A percentile compares a stretch with the other conserved stretches of the same genome.
phyloP scores from a whole-genome alignment of 2,888 invertebrate species.

The Acleris emargana region DNA sequence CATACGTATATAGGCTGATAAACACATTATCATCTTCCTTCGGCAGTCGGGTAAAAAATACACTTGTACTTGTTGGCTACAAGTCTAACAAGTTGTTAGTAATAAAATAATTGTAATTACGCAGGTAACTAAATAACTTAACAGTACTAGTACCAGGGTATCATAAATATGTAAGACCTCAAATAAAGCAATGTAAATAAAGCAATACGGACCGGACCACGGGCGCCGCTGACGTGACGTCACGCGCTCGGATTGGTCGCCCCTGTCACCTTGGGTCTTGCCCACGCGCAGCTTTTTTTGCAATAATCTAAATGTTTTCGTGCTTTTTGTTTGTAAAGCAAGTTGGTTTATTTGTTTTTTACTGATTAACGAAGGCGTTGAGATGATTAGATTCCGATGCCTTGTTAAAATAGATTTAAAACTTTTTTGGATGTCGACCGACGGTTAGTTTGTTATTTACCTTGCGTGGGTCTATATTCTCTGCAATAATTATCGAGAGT shows the following conservation, averaged over 20 bases:
- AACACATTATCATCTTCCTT: too few species aligned
- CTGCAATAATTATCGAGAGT: too few species aligned
- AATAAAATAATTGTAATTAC: too few species aligned
- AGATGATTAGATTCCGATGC: slow-evolving; percentile 1
- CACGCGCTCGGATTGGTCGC: slow-evolving; percentile 33
- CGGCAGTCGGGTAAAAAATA: too few species aligned
- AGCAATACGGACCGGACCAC: slow-evolving; percentile 24
- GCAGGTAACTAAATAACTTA: too few species aligned
- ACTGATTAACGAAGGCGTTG: slow-evolving; percentile 5
- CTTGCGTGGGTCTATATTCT: too few species aligned
- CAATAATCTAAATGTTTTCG: slow-evolving; percentile 28
- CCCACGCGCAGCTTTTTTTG: slow-evolving; percentile 38
- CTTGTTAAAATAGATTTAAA: not conserved
- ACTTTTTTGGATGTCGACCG: not conserved
- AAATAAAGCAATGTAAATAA: slow-evolving; percentile 4
- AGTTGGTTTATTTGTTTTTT: slow-evolving; percentile 26
- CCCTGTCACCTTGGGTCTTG: slow-evolving; percentile 38
- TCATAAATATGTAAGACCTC: too few species aligned
- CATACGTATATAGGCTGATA: too few species aligned
- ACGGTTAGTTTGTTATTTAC: too few species aligned
- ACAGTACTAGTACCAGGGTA: too few species aligned
- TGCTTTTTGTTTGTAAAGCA: slow-evolving; percentile 22
- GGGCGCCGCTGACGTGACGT: slow-evolving; percentile 34
- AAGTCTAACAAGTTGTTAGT: too few species aligned
- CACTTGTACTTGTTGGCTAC: too few species aligned